phyloP scores from a whole-genome alignment of 2,888 invertebrate species.

The Cenopis cana region DNA sequence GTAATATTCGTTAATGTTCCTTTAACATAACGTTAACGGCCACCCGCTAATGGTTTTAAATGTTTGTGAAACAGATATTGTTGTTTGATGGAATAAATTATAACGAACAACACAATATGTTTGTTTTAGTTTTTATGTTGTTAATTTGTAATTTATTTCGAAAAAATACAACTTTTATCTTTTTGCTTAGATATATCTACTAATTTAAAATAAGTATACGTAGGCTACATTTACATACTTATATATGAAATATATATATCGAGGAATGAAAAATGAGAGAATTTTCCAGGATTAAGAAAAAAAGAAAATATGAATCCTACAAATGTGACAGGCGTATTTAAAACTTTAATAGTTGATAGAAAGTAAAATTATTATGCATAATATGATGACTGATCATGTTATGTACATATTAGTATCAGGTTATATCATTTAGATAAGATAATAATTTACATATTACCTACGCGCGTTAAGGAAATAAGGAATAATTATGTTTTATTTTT shows the following conservation, averaged over 20 bases:
- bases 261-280: no score
- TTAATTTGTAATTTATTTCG: no score
- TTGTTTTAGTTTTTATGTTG: neutral
- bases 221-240: no score
- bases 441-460: conserved; percentile 19
- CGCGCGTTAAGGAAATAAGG: conserved; percentile 12
- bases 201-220: no score
- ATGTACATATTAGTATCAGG: conserved; percentile 10
- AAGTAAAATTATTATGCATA: neutral
- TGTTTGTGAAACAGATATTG: conserved; percentile 31
- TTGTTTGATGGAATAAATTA: conserved; percentile 1
- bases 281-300: no score
- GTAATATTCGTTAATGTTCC: conserved; percentile 37
- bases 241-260: no score
- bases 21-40: conserved; percentile 34
- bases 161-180: no score
- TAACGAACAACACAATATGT: neutral
- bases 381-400: neutral
- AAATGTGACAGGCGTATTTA: no score
- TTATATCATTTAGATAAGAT: conserved; percentile 38
- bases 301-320: no score
- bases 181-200: no score
- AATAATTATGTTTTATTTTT: conserved; percentile 32
- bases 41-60: conserved; percentile 25
- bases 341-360: neutral